These are phyloP conservation scores for Globicephala melas DNA, from an alignment of 2,113 vertebrate species.

Conservation along the genomic window DNA sequence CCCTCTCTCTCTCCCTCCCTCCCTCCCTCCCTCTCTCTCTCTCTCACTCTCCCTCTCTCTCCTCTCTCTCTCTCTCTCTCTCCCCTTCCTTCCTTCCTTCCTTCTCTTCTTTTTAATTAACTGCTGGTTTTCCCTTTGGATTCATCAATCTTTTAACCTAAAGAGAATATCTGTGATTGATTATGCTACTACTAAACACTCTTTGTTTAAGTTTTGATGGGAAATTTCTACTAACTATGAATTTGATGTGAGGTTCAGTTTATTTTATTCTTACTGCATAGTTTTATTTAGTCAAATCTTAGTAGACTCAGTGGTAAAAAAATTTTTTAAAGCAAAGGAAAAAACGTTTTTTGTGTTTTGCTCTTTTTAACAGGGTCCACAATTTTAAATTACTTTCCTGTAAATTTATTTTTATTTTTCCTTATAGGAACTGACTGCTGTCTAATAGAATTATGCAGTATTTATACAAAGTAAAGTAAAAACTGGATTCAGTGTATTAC, in stretches of 20 bases:
- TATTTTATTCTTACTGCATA: conserved; percentile 51
- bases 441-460: conserved; percentile 39
- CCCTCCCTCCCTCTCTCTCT: rapidly evolving
- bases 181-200: neutral
- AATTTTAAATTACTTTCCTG: conserved; percentile 40
- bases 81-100: neutral
- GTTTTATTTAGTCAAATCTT: conserved; percentile 45
- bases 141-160: neutral
- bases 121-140: neutral
- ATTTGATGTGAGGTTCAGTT: conserved; percentile 38
- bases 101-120: neutral
- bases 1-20: no score
- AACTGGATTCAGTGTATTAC: neutral
- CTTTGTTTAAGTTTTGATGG: conserved; percentile 42
- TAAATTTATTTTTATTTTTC: conserved; percentile 47
- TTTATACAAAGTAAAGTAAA: conserved; percentile 48
- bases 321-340: neutral
- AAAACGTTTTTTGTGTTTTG: neutral
- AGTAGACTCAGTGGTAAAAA: neutral
- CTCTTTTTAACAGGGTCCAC: conserved; percentile 39
- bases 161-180: conserved; percentile 4
- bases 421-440: neutral
- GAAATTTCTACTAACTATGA: conserved; percentile 57
- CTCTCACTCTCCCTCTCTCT: no score
- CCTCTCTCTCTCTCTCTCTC: no score